These are phyloP conservation scores for Apolygus lucorum DNA, from an alignment of 1,140 invertebrate species.

Conservation along the genomic window DNA sequence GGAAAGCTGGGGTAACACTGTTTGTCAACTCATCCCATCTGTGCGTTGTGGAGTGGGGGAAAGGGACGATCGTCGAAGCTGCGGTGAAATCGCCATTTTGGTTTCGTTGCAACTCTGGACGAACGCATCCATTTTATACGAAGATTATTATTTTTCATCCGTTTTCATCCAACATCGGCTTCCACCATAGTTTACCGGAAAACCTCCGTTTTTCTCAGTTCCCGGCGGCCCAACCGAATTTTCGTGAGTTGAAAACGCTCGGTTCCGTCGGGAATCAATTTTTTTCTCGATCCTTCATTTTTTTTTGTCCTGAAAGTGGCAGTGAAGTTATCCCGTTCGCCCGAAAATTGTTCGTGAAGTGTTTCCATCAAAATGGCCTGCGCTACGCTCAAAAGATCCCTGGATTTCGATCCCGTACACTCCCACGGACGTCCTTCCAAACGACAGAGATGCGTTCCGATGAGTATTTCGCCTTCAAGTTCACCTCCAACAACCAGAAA, in stretches of 20 bases:
- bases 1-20: no score
- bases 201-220: no score
- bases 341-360: no score
- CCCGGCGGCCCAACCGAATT: no score
- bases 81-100: background rate
- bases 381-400: constrained; percentile 83
- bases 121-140: background rate
- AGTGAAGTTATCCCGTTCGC: background rate
- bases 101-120: background rate
- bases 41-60: background rate
- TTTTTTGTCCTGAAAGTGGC: background rate
- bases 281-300: background rate
- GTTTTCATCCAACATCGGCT: background rate
- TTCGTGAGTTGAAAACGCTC: no score
- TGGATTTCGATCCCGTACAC: constrained; percentile 85
- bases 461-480: constrained; percentile 62
- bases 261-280: background rate
- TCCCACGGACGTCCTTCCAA: constrained; percentile 69
- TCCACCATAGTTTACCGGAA: no score
- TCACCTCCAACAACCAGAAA: constrained; percentile 46
- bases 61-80: background rate
- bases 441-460: constrained; percentile 76
- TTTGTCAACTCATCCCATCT: background rate
- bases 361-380: constrained; percentile 74
- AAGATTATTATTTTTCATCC: background rate